Base-by-base conservation (phyloP, 2,888 invertebrate species). In the Parthenolecanium corni region DNA sequence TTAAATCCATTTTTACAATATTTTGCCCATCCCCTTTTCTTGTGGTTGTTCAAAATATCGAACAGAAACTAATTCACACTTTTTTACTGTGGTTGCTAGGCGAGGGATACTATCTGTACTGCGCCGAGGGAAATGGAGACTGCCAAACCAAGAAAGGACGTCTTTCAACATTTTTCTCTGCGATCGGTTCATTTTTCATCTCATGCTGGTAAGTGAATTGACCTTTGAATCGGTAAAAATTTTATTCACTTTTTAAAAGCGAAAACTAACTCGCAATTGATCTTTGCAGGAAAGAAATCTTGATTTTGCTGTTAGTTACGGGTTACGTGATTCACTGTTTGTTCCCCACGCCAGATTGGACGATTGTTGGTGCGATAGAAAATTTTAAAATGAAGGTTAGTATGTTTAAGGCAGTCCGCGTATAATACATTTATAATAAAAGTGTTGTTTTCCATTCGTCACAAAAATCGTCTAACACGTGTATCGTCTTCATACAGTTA, bases 31-130 rank as follows among this genome's bases (percentile, higher is more conserved):
- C n/a, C n/a, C n/a, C n/a, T n/a, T n/a, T n/a, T n/a, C n/a, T n/a
- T n/a, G n/a, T n/a, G n/a, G n/a, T n/a, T n/a, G n/a, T n/a, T n/a
- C n/a, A n/a, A n/a, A n/a, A n/a, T n/a, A n/a, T n/a, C n/a, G n/a
- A n/a, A 31, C 4, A 31, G 31, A 31, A 6, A 6, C 9, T 31
- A 24, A 23, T 24, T 12, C 64, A 24, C 42, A 46, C 18, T 36
- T 47, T 24, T 46, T 36, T 44, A 25, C n/a, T 16, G 11, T 49
- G 3, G n/a, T 40, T 6, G n/a, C n/a, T 71, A 84, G 84, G 80
- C 1, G 84, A 86, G 73, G 89, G 89, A 9, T 89, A 83, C 74
- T 89, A 84, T 73, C 77, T 89, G 0, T 89, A 82, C 20, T 61
- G 61, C n/a, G 21, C 49, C 25, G 49, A 49, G 16, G 21, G 31